Conservation (phyloP, 2,888 invertebrate species). For the Pycnomerus fuliginosus region DNA sequence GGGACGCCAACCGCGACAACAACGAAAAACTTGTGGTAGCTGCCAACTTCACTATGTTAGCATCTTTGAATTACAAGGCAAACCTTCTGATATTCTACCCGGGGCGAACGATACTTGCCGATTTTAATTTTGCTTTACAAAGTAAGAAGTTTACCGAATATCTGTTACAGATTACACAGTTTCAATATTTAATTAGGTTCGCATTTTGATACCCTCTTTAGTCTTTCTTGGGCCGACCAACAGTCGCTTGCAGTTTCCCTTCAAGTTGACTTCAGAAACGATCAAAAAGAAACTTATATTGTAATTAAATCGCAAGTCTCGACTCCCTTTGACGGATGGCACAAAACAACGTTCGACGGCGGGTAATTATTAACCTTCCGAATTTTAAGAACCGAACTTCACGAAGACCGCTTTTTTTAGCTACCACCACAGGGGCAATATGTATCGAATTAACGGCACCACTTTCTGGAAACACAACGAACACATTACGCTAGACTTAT, state of each 20-base stretch:
- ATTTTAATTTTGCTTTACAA: conserved; percentile 62
- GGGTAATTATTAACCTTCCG: conserved; percentile 49
- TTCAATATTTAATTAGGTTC: conserved; percentile 40
- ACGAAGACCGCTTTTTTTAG: conserved; percentile 40
- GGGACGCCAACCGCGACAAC: conserved; percentile 86
- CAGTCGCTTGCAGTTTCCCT: conserved; percentile 63
- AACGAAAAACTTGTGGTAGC: conserved; percentile 67
- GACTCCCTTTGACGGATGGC: conserved; percentile 62
- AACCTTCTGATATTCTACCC: conserved; percentile 71
- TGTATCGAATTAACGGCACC: conserved; percentile 57
- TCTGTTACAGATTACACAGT: neutral
- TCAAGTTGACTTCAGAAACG: conserved; percentile 60
- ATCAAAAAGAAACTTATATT: conserved; percentile 54
- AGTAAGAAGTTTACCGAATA: conserved; percentile 43
- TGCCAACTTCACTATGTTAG: conserved; percentile 62
- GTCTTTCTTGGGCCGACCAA: conserved; percentile 70
- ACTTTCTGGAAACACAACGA: conserved; percentile 63
- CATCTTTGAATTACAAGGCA: conserved; percentile 63
- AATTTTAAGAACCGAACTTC: neutral
- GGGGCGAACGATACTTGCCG: conserved; percentile 69
- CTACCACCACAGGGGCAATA: conserved; percentile 55
- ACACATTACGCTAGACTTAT: conserved; percentile 57
- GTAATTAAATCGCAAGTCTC: conserved; percentile 53
- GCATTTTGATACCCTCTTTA: conserved; percentile 55
- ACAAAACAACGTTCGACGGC: conserved; percentile 55